Evolutionary conservation across 2,113 vertebrate genomes (phyloP), one percentile per base, ranked within the genome.

Genomic region (Pycnonotus jocosus): DNA sequence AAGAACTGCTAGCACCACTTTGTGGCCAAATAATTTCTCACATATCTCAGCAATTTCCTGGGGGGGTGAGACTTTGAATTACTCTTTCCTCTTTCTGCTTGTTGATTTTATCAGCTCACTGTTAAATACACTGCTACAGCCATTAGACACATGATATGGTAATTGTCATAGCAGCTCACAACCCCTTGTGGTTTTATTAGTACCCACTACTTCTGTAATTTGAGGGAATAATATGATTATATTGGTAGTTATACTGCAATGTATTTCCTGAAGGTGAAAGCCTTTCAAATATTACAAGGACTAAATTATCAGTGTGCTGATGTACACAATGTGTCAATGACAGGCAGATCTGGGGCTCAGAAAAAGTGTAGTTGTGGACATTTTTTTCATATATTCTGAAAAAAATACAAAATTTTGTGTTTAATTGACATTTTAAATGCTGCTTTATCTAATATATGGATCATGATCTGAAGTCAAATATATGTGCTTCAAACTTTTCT

Each of bases 1-100:
- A 51, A 62, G 64, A 89, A 35, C 37, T 60, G 18, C 58, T 92
- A 93, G 93, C 91, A 95, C 89, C 79, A 69, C 83, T 92, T 86
- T 37, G 88, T 86, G 96, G 80, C 64, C 66, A 81, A 65, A 68
- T 31, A 35, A 38, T 28, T 87, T 87, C 40, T 50, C 69, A 72
- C 24, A 37, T 35, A n/a, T 50, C 8, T 72, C 48, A 64, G 69
- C 22, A 19, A 3, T 81, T 86, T 92, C 56, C 27, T 16, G 12
- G 17, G 28, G 24, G 30, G 12, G 6, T 84, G 16, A 72, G 31
- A 25, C 12, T 56, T 61, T 40, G 6, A 68, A 30, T 58, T 20
- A 27, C 4, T 23, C 44, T 40, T 64, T 58, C 15, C 3, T 33
- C n/a, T 56, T 86, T 35, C 38, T 50, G 11, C 19, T 16, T 82